phyloP scores from a whole-genome alignment of 2,113 vertebrate genomes.

The Takifugu bimaculatus region DNA sequence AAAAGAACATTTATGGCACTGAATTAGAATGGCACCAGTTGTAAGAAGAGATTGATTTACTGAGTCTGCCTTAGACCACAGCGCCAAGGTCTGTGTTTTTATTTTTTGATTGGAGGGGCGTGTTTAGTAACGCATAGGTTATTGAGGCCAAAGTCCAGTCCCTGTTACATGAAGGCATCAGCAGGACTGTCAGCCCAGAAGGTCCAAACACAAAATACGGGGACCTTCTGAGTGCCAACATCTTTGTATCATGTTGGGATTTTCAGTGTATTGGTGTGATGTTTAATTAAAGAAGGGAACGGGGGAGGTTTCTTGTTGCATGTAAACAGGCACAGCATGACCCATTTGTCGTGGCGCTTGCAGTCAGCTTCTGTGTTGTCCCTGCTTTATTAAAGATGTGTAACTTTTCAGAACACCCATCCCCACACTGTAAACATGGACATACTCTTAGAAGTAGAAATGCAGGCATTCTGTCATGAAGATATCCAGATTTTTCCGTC shows the following conservation, averaged over 20 bases:
- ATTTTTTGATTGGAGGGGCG: conserved; percentile 33
- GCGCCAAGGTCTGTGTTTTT: conserved; percentile 21
- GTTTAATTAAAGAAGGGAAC: too few species aligned
- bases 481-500: background rate
- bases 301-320: too few species aligned
- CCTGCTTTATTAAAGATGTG: too few species aligned
- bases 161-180: conserved; percentile 40
- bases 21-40: background rate
- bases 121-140: conserved; percentile 41
- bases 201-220: conserved; percentile 7
- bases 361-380: too few species aligned
- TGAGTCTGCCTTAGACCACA: conserved; percentile 10
- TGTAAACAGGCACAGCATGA: too few species aligned
- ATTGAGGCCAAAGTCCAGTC: conserved; percentile 54
- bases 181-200: conserved; percentile 20
- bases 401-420: too few species aligned
- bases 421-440: too few species aligned
- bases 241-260: too few species aligned
- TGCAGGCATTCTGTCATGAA: too few species aligned
- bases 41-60: conserved; percentile 20
- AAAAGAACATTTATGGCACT: background rate
- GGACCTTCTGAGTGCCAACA: background rate
- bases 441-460: too few species aligned
- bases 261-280: conserved; percentile 2
- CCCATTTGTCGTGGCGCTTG: too few species aligned